These are phyloP conservation scores for Cranoglanis bouderius DNA, from an alignment of 2,113 vertebrate species.

Conservation along the genomic window DNA sequence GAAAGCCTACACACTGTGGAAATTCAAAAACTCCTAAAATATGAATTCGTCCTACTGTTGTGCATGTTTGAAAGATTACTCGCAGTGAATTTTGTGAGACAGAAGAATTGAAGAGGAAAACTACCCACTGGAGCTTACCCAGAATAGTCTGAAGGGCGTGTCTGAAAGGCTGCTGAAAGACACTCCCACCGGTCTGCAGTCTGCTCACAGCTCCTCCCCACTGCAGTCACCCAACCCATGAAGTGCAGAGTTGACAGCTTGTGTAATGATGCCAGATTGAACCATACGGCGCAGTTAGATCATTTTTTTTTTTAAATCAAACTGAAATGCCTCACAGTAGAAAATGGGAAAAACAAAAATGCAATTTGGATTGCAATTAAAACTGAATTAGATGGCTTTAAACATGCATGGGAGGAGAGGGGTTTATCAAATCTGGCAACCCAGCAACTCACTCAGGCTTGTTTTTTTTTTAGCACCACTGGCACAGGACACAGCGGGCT, in stretches of 20 bases:
- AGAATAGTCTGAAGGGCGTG: background rate
- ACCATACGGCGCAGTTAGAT: background rate
- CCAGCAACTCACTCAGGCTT: background rate
- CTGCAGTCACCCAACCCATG: conserved; percentile 10
- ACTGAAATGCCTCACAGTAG: background rate
- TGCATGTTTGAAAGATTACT: no score
- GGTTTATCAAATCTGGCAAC: background rate
- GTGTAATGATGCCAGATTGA: background rate
- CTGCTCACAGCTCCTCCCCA: conserved; percentile 13
- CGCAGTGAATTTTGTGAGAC: no score
- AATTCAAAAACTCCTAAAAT: background rate
- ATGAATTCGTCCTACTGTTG: no score
- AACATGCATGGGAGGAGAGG: background rate
- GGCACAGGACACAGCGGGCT: background rate
- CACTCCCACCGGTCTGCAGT: background rate
- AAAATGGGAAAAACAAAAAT: background rate
- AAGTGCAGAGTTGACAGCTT: no score
- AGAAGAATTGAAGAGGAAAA: background rate
- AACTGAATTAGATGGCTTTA: background rate
- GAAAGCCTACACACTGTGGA: background rate
- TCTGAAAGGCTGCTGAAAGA: background rate
- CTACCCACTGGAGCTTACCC: background rate
- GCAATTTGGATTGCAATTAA: background rate
- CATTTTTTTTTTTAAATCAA: background rate
- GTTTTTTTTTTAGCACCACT: background rate